These are phyloP conservation scores for Toxotes chatareus DNA, from an alignment of 2,113 vertebrate genomes.

Conservation along the genomic window DNA sequence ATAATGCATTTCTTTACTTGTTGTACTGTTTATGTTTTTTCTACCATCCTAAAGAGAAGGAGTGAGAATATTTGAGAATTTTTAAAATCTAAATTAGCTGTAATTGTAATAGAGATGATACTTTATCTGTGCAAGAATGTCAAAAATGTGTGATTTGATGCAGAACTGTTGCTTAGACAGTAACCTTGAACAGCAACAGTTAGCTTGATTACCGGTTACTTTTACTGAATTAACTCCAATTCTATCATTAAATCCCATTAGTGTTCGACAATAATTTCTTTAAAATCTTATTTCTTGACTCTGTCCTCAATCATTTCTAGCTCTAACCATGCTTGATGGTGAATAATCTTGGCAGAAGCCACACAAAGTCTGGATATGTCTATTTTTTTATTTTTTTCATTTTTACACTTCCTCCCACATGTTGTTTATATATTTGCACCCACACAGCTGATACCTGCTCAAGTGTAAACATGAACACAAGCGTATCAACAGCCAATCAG, in stretches of 20 bases:
- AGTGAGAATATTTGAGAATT: neutral
- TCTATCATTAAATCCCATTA: neutral
- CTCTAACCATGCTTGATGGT: neutral
- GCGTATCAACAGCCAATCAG: slow-evolving; percentile 7
- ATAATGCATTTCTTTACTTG: neutral
- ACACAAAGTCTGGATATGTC: neutral
- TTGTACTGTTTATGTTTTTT: neutral
- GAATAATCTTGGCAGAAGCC: neutral
- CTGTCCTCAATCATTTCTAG: neutral
- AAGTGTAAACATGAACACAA: slow-evolving; percentile 51
- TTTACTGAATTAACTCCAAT: neutral
- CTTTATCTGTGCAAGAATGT: neutral
- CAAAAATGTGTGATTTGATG: neutral
- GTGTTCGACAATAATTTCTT: neutral
- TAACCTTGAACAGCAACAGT: neutral
- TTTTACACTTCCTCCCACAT: neutral
- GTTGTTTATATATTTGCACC: slow-evolving; percentile 20
- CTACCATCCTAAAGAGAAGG: too few relatives aligned
- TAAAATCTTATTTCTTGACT: neutral
- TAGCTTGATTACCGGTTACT: neutral
- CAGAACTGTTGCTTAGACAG: too few relatives aligned
- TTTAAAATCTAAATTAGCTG: too few relatives aligned
- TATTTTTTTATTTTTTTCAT: slow-evolving; percentile 13
- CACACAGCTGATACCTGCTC: slow-evolving; percentile 28
- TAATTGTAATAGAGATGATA: neutral